Conservation (phyloP, 2,113 vertebrate species). For the Podarcis raffonei region DNA sequence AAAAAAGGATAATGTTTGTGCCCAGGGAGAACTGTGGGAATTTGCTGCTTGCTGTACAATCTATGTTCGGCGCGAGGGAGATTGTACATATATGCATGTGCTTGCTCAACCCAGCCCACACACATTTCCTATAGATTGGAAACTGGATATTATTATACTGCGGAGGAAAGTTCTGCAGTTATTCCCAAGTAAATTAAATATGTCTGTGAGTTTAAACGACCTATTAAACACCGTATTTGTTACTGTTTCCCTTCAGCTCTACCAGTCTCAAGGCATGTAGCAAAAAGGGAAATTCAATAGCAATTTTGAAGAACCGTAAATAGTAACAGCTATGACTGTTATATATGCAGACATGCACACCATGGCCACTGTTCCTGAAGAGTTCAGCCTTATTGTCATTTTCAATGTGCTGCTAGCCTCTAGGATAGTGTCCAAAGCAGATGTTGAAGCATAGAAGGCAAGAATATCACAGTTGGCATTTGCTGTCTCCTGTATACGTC, state of each 20-base stretch:
- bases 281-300: background rate
- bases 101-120: no score
- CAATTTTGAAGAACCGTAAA: background rate
- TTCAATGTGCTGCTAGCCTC: background rate
- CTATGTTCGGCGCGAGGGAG: background rate
- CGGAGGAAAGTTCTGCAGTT: background rate
- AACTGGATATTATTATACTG: background rate
- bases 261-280: background rate
- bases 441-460: background rate
- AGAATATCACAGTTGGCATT: background rate
- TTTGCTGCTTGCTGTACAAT: background rate
- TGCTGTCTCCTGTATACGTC: background rate
- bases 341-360: no score
- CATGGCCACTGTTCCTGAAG: no score
- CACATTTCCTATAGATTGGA: fast-evolving
- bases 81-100: background rate
- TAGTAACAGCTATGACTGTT: no score
- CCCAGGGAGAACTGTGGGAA: conserved; percentile 35
- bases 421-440: background rate
- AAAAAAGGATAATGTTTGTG: conserved; percentile 38
- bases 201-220: background rate
- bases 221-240: background rate
- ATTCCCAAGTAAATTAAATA: background rate
- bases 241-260: background rate
- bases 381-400: no score